Percentiles rank a stretch among this genome's conserved stretches.
Evolutionary conservation across 1,140 invertebrate genomes (phyloP).

Genomic region (Zaprionus lachaisei): DNA sequence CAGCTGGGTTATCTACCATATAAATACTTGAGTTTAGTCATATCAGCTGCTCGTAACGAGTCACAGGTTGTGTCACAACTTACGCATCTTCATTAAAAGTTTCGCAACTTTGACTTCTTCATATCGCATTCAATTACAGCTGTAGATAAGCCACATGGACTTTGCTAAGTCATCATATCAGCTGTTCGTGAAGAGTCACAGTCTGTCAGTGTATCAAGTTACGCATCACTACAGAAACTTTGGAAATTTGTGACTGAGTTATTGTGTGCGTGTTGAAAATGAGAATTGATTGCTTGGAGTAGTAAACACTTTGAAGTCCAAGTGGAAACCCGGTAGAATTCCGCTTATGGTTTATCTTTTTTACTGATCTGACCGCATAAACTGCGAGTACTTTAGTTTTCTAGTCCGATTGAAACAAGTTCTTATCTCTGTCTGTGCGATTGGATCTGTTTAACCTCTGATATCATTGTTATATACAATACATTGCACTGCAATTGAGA

Average conservation of each 20-base stretch:
- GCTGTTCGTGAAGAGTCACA: slow-evolving; percentile 4
- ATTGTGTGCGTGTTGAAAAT: slow-evolving; percentile 46
- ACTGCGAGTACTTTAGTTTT: not conserved
- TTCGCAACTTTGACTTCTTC: not conserved
- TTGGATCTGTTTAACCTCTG: slow-evolving; percentile 52
- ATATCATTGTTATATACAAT: slow-evolving; percentile 47
- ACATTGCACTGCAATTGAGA: slow-evolving; percentile 45
- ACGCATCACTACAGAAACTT: slow-evolving; percentile 13
- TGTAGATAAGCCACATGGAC: not conserved
- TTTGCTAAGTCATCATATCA: not conserved
- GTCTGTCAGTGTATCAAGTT: not conserved
- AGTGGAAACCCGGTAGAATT: not conserved
- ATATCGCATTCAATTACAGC: not conserved
- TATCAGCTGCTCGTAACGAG: not conserved
- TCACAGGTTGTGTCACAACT: slow-evolving; percentile 4
- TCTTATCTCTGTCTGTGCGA: slow-evolving; percentile 37
- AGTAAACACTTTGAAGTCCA: slow-evolving; percentile 14
- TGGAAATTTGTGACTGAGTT: slow-evolving; percentile 39
- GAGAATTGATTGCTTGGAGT: slow-evolving; percentile 34
- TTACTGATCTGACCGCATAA: not conserved
- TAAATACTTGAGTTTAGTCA: not conserved
- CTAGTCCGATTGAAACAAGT: not conserved
- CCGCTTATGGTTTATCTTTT: slow-evolving; percentile 19
- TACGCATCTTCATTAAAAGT: slow-evolving; percentile 10
- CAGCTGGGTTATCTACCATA: not conserved